Percentiles rank a stretch among this genome's conserved stretches.
Evolutionary conservation across 2,113 vertebrate genomes (phyloP).

Genomic region (Apteryx mantelli): DNA sequence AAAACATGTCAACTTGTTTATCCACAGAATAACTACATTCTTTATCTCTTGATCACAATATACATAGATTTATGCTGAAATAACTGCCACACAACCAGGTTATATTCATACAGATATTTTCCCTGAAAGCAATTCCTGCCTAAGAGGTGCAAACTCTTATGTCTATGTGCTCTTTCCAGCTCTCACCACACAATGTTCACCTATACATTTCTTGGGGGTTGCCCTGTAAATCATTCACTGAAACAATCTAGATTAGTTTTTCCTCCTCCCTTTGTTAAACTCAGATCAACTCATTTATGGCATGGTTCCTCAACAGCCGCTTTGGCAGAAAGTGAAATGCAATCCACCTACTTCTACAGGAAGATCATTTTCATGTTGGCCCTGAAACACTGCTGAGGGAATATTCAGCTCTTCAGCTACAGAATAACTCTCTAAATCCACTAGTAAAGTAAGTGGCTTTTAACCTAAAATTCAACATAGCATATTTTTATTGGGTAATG

Average conservation of each 20-base stretch:
- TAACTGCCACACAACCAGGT: neutral
- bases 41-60: neutral
- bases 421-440: neutral
- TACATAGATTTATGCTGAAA: neutral
- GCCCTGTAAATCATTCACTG: neutral
- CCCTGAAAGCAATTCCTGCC: neutral
- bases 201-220: neutral
- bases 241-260: neutral
- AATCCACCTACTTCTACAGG: neutral
- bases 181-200: accelerated
- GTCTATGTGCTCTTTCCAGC: neutral
- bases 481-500: neutral
- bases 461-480: neutral
- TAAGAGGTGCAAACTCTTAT: neutral
- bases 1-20: neutral
- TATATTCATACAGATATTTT: neutral
- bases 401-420: neutral
- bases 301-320: neutral
- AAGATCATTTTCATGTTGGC: neutral
- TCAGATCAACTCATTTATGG: neutral
- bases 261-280: neutral
- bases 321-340: neutral
- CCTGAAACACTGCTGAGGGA: neutral
- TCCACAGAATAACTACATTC: neutral
- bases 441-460: neutral